phyloP scores from a whole-genome alignment of 2,113 vertebrate genomes.

The Cinclus mexicanus region DNA sequence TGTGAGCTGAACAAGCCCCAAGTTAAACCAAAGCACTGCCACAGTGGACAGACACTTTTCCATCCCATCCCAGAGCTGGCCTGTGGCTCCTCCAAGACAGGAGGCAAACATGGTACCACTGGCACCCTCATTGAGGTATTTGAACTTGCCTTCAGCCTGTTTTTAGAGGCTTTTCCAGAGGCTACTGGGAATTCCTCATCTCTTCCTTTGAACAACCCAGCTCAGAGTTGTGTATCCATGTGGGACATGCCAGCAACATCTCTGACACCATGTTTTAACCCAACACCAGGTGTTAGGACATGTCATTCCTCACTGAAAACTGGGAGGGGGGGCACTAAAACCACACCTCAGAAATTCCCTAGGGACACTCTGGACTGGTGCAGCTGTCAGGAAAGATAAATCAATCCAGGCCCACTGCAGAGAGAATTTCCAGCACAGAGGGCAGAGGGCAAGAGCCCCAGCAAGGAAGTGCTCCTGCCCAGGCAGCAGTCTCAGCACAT shows the following conservation, averaged over 20 bases:
- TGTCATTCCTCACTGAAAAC: background rate
- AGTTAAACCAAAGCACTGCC: background rate
- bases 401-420: background rate
- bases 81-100: background rate
- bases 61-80: background rate
- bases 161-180: background rate
- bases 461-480: background rate
- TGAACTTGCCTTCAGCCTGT: background rate
- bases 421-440: background rate
- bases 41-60: background rate
- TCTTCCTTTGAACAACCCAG: background rate
- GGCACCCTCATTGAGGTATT: background rate
- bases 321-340: background rate
- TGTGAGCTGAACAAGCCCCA: background rate
- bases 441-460: background rate
- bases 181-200: background rate
- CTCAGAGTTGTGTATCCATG: background rate
- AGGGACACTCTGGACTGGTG: background rate
- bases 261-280: background rate
- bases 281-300: background rate
- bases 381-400: background rate
- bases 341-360: background rate
- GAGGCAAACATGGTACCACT: background rate
- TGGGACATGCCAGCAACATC: accelerated
- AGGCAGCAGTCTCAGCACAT: background rate